Evolutionary conservation across 2,888 invertebrate species (phyloP), one percentile per base, ranked within the genome.

Genomic region (Drosophila formosana): DNA sequence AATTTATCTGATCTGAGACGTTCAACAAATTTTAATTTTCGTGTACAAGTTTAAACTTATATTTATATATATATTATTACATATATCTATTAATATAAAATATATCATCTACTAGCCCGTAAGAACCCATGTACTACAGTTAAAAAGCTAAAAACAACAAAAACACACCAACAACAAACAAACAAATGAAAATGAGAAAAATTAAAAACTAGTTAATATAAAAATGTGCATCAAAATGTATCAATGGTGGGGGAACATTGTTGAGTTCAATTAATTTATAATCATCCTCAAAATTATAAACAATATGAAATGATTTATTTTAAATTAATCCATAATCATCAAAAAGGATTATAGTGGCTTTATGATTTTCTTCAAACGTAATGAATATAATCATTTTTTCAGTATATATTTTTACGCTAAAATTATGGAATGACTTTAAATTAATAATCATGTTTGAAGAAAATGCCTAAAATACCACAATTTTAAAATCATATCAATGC

Each of bases 161-260:
- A 9, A 32, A 8, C 8, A 37, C 37, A 37, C 11, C 70, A 79
- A 72, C 66, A 71, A 72, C 66, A 71, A 85, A 80, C 71, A 75
- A 81, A 85, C 72, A 80, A 80, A 82, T 67, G 76, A 82, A 82
- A 85, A 82, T 71, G 72, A 77, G 69, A 80, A 83, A 77, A 79
- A 79, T 88, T 83, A 85, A 85, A 82, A 88, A 69, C 74, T 85
- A 85, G 89, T 85, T 85, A 85, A 88, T 85, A 81, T 75, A 83
- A 58, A 77, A 75, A 60, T 41, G 13, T 34, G 34, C 25, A 18
- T 18, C 11, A 34, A 34, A 18, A 18, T 18, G 23, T 56, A 45
- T 45, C 6, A 45, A 45, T 45, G 13, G 4, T 7, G 30, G 6
- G 5, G 30, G 30, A 18, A 2, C 18, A 18, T 1, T 1, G 2